Base-by-base conservation (phyloP, 1,140 invertebrate species). In the Lepidurus couesii region DNA sequence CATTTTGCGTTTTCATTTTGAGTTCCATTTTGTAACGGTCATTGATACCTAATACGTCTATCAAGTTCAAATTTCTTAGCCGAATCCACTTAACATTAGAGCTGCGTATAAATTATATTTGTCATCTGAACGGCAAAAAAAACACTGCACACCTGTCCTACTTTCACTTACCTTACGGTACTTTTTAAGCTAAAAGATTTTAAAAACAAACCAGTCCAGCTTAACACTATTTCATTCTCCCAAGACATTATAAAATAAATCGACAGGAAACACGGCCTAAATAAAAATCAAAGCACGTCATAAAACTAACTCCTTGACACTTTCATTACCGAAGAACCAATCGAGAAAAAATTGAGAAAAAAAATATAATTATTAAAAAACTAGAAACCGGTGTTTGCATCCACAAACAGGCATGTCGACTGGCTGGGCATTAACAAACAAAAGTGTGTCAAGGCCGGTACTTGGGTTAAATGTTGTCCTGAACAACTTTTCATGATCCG, bases 401-500 rank as follows among this genome's bases (percentile, higher is more conserved):
- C 21, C 53, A 65, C 13, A 65, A 65, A 65, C 53, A 65, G 21
- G n/a, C n/a, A 21, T 11, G 53, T n/a, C 53, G n/a, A 7, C 21
- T 65, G 16, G 21, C 53, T 9, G 4, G 53, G 9, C 53, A 65
- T 65, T 65, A 65, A 13, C 53, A 65, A 21, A 16, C n/a, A 13
- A 7, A 65, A 65, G n/a, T 65, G 53, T 65, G 53, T 65, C 53
- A 65, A 65, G 53, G 53, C 53, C n/a, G 53, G 21, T 65, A 65
- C 53, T 65, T 21, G 3, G n/a, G 16, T 65, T 65, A 21, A 21
- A 65, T 21, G 13, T 16, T 65, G 53, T 65, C 53, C 8, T 65
- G 16, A 10, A 13, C 53, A 65, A 1, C 53, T 65, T 65, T 65
- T 16, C 53, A n/a, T 1, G 8, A 65, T 65, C 53, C 53, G 13